These are phyloP conservation scores for Chloroceryle inda DNA, from an alignment of 2,797 vertebrate genomes.

Conservation along the genomic window DNA sequence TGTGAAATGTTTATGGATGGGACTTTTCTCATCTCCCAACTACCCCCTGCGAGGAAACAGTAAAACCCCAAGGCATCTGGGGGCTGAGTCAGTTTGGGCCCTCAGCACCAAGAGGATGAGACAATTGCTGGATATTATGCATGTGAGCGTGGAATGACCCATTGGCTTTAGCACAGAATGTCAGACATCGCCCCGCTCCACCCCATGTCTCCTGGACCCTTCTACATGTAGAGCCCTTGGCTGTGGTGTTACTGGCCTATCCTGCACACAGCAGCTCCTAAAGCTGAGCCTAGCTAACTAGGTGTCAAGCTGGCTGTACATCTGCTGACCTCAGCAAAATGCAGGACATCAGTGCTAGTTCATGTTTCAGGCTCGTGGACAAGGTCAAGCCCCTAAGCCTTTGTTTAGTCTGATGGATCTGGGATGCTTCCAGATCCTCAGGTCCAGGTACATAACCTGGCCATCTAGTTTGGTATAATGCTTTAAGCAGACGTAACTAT, in stretches of 20 bases:
- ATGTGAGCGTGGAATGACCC: neutral
- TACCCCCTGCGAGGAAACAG: neutral
- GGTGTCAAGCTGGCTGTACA: neutral
- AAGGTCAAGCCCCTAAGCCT: neutral
- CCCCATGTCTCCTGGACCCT: neutral
- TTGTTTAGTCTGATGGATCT: neutral
- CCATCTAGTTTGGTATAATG: neutral
- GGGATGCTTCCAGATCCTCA: neutral
- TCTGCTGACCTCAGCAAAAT: neutral
- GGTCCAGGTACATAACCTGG: neutral
- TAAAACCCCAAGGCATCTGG: neutral
- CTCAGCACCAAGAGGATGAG: neutral
- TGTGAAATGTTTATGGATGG: neutral
- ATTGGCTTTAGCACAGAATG: neutral
- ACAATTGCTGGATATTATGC: neutral
- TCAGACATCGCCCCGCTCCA: neutral
- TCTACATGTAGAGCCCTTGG: accelerated
- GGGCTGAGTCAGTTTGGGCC: neutral
- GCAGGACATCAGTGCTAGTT: neutral
- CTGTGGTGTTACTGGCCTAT: neutral
- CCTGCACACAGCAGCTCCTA: neutral
- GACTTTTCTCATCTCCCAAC: neutral
- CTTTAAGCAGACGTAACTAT: neutral
- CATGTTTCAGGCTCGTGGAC: accelerated
- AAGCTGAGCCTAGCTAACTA: neutral